Base-by-base conservation (phyloP, 2,797 vertebrate species). In the Orestias chungarensis region DNA sequence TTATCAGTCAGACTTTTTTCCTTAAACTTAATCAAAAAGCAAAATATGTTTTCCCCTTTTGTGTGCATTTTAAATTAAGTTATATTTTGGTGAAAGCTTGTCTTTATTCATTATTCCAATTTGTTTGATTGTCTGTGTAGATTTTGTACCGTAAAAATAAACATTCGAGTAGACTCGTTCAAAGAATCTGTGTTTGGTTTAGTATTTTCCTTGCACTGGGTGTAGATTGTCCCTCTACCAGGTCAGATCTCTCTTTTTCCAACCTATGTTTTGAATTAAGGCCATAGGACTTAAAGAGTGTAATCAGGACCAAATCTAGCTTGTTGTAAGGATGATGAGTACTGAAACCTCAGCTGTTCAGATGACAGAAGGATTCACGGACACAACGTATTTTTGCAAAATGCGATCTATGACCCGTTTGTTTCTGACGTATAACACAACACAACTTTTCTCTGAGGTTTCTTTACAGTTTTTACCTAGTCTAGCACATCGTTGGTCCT, bases 191-290 rank as follows among this genome's bases (percentile, higher is more conserved):
- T 23, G 1, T 23, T 61, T 12, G 23, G 8, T 59, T 59, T 59
- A 12, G 57, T 38, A 61, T 61, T 0, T 23, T 38, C 9, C n/a
- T n/a, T n/a, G n/a, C n/a, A n/a, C n/a, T n/a, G n/a, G n/a, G n/a
- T n/a, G n/a, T n/a, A n/a, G n/a, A n/a, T n/a, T n/a, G 25, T 3
- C 9, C 14, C 4, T 61, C 35, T 14, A 6, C 23, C n/a, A 17
- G 29, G 33, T 40, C 11, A n/a, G n/a, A 61, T 42, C 38, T 49
- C 64, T 73, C 62, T 71, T 74, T 44, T 66, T 10, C 18, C 44
- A 69, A n/a, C 12, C 1, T 1, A 10, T 59, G 43, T 18, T 29
- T 69, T 57, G 49, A 40, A 73, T 72, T 59, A 61, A n/a, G 25
- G 12, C 23, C 33, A 77, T 49, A 52, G n/a, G 49, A 18, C 49